Conservation (phyloP, 2,797 vertebrate species). For the Gouania willdenowi region DNA sequence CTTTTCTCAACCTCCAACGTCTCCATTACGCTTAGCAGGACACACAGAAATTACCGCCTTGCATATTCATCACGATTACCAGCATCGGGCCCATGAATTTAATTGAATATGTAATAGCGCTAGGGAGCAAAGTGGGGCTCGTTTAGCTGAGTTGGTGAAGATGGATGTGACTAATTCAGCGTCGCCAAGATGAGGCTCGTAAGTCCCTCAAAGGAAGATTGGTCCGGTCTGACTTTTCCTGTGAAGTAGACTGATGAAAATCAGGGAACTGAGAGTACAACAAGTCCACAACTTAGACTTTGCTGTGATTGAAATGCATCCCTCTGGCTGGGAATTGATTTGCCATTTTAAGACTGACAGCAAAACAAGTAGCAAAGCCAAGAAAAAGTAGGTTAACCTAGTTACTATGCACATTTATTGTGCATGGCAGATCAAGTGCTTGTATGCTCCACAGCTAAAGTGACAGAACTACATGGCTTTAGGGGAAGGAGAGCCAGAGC, state of each 20-base stretch:
- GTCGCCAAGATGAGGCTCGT: not conserved
- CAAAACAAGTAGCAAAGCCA: slow-evolving; percentile 22
- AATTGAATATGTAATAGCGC: slow-evolving; percentile 56
- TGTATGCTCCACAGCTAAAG: too few relatives aligned
- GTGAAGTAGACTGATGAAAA: not conserved
- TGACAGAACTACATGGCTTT: not conserved
- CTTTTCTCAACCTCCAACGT: slow-evolving; percentile 31
- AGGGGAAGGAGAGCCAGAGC: slow-evolving; percentile 30
- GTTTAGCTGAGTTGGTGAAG: slow-evolving; percentile 35
- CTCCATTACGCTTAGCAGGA: slow-evolving; percentile 30
- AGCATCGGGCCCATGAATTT: slow-evolving; percentile 32
- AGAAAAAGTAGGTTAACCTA: slow-evolving; percentile 7
- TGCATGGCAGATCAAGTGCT: slow-evolving; percentile 10
- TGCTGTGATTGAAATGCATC: slow-evolving; percentile 24
- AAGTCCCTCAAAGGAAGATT: too few relatives aligned
- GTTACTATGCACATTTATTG: slow-evolving; percentile 17
- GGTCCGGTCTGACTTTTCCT: too few relatives aligned
- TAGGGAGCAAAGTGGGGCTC: slow-evolving; percentile 20
- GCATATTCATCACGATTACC: slow-evolving; percentile 59
- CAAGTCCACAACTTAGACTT: slow-evolving; percentile 18
- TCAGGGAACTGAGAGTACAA: slow-evolving; percentile 19
- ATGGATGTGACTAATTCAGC: not conserved
- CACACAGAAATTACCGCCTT: slow-evolving; percentile 47
- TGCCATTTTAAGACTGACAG: slow-evolving; percentile 15
- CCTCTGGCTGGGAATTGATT: slow-evolving; percentile 30